Evolutionary conservation across 1,140 invertebrate species (phyloP).

Genomic region (Heterodera schachtii): DNA sequence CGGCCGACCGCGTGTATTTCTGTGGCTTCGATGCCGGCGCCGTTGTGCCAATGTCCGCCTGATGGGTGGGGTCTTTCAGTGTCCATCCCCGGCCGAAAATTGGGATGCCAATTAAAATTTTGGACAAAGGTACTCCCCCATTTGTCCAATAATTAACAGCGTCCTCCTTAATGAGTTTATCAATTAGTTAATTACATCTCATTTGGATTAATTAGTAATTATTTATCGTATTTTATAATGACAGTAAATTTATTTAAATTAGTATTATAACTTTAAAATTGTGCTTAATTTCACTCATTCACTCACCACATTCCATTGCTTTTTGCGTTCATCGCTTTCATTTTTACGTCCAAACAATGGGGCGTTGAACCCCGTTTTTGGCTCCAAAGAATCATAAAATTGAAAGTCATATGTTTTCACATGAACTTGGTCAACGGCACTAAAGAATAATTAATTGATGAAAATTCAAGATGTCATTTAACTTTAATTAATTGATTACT

Average conservation of each 20-base stretch:
- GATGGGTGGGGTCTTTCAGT: conserved; percentile 73
- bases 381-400: conserved; percentile 46
- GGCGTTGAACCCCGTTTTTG: conserved; percentile 63
- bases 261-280: too few species aligned
- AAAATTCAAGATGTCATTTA: background rate
- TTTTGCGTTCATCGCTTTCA: conserved; percentile 29
- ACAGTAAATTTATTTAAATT: too few species aligned
- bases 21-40: conserved; percentile 85
- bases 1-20: conserved; percentile 86
- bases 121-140: conserved; percentile 89
- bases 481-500: background rate
- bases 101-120: conserved; percentile 93
- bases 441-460: conserved; percentile 14
- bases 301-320: conserved; percentile 57
- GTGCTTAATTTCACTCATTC: conserved; percentile 7
- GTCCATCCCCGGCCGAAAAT: conserved; percentile 94
- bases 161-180: conserved; percentile 73
- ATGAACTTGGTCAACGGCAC: conserved; percentile 61
- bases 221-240: background rate
- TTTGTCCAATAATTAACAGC: conserved; percentile 88
- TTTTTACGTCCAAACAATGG: conserved; percentile 51
- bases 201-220: background rate
- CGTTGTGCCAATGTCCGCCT: conserved; percentile 82
- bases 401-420: conserved; percentile 65
- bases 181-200: too few species aligned